Evolutionary conservation across 2,888 invertebrate genomes (phyloP), one percentile per base, ranked within the genome.

Genomic region (Amphipoea oculea): DNA sequence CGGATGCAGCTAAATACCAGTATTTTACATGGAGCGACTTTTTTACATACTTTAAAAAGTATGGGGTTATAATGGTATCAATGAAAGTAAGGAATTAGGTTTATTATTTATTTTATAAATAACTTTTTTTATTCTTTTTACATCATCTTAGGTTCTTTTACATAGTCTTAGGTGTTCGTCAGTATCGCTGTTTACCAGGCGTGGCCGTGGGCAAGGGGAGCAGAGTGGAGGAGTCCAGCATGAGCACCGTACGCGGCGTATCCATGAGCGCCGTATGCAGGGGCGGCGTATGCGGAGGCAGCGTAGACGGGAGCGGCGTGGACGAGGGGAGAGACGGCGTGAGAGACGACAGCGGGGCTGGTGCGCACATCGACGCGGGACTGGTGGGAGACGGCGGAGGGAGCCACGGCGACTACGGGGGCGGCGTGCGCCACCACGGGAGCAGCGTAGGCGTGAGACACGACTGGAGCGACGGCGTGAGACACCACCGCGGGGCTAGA

Each of bases 371-470:
- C 95, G 9, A 95, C 94, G 76, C 97, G 96, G 89, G 97, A 97
- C 90, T 97, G 97, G 92, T 96, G 97, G 36, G 97, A 97, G 40
- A 97, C 97, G 76, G 95, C 95, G 63, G 97, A 91, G 60, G 97
- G 95, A 72, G 96, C 96, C 51, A 91, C 87, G 73, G 91, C 91
- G 81, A 88, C 87, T 75, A 91, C 95, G 72, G 89, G 92, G 68
- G 92, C 89, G 80, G 92, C 93, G 76, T 90, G 85, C 73, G 92
- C 91, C 62, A 92, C 90, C 6, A 78, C 79, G 62, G 78, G 78
- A 62, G 78, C 51, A 42, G 51, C 93, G 76, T 90, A 85, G 75
- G 92, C 91, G 86, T 94, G 93, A 40, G 92, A 93, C 62, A 92
- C 90, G 14, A 78, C 80, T 51, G 78, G 78, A 45, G 78, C 62